phyloP scores from a whole-genome alignment of 2,797 vertebrate species.

The Chlorospingus semifuscus region DNA sequence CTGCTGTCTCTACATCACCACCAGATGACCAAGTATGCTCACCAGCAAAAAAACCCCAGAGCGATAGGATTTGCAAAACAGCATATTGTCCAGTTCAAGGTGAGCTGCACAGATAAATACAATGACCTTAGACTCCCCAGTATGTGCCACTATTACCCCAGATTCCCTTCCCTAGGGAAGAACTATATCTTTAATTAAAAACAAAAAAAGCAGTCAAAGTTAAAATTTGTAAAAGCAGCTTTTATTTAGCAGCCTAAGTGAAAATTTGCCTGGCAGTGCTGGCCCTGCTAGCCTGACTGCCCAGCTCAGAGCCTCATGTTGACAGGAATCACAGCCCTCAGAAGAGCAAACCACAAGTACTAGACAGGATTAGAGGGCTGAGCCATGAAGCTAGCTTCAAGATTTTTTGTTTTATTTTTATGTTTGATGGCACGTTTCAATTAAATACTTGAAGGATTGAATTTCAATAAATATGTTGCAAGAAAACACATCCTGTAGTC shows the following conservation, averaged over 20 bases:
- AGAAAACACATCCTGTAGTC: conserved; percentile 5
- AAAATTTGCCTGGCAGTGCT: not conserved
- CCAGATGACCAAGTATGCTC: not conserved
- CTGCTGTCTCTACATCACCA: not conserved
- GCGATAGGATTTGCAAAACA: not conserved
- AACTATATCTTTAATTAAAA: not conserved
- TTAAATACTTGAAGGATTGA: conserved; percentile 34
- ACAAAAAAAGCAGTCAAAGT: not conserved
- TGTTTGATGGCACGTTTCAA: not conserved
- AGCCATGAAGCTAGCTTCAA: not conserved
- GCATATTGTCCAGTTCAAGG: not conserved
- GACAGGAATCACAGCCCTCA: not conserved
- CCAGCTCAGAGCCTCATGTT: not conserved
- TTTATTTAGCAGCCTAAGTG: not conserved
- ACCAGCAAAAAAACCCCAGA: not conserved
- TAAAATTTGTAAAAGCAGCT: not conserved
- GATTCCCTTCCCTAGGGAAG: not conserved
- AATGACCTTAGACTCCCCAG: not conserved
- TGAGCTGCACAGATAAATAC: not conserved
- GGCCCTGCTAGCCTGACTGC: not conserved
- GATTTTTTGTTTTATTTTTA: conserved; percentile 7
- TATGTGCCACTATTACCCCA: not conserved
- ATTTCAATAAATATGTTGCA: conserved; percentile 3
- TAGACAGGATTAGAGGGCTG: conserved; percentile 22
- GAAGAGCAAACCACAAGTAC: not conserved